Base-by-base conservation (phyloP, 2,113 vertebrate species). In the Phainopepla nitens region DNA sequence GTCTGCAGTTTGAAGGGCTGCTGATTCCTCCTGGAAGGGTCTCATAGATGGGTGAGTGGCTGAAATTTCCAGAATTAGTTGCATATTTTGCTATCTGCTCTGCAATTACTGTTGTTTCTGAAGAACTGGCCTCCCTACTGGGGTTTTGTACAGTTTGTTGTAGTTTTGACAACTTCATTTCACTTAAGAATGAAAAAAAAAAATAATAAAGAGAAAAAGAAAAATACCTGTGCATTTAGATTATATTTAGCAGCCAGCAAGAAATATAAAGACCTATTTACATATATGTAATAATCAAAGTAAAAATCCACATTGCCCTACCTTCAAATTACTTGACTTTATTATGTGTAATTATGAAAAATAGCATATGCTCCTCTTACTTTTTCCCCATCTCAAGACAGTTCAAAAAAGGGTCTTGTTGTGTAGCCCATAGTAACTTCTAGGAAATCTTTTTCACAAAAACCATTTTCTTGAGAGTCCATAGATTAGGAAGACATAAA, bases 351-450 rank as follows among this genome's bases (percentile, higher is more conserved):
- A 27, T 65, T 50, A 36, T 60, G 21, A 19, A 70, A 82, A 76
- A 50, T 65, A 45, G 15, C 12, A 28, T 66, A 8, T 13, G 4
- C 6, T 77, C 65, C 22, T 49, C 12, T 53, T 44, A 79, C 17
- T 29, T 60, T 20, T 15, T 2, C 1, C 0, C 1, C 1, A 0
- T 6, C 19, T 36, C 16, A 39, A 68, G 39, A 27, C 8, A 51
- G 21, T 69, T 76, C 11, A 66, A 33, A 47, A 71, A 68, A 50
- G 5, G 4, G 6, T 82, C 65, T 54, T 87, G 13, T 62, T 82
- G 5, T 68, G 6, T 33, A 70, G 23, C 12, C 6, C 22, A 17
- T 31, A 44, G 36, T 27, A 29, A 54, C 6, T 70, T 8, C 35
- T 82, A 39, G 22, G 17, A 70, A 76, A 61, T n/a, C 17, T 20